These are phyloP conservation scores for Bilobella aurantiaca DNA, from an alignment of 1,140 invertebrate genomes.

Conservation along the genomic window DNA sequence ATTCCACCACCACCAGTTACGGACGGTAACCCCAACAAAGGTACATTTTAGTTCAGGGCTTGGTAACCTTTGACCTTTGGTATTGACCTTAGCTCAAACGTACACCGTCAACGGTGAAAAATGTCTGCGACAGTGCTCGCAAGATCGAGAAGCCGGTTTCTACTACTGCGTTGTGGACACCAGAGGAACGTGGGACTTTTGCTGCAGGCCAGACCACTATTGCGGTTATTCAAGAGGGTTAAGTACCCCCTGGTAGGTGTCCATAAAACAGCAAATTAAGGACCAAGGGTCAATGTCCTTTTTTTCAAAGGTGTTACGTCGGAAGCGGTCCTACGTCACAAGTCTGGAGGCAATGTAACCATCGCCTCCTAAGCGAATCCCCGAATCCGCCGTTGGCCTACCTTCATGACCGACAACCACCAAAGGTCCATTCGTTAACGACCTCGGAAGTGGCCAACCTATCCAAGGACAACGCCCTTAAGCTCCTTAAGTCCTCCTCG, in stretches of 20 bases:
- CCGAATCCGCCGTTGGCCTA: slow-evolving; percentile 21
- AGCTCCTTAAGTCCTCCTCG: slow-evolving; percentile 12
- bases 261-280: background rate
- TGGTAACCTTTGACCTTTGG: background rate
- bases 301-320: slow-evolving; percentile 28
- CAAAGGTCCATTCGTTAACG: slow-evolving; percentile 23
- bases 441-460: slow-evolving; percentile 27
- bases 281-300: background rate
- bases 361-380: slow-evolving; percentile 1
- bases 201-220: slow-evolving; percentile 31
- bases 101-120: slow-evolving; percentile 30
- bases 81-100: background rate
- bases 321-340: slow-evolving; percentile 27
- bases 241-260: slow-evolving; percentile 24
- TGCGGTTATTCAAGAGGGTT: slow-evolving; percentile 31
- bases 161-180: slow-evolving; percentile 31
- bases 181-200: slow-evolving; percentile 26
- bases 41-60: slow-evolving; percentile 15
- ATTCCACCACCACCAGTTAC: background rate
- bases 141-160: slow-evolving; percentile 32
- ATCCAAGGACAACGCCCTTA: slow-evolving; percentile 30
- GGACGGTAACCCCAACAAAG: slow-evolving; percentile 15
- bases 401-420: slow-evolving; percentile 27
- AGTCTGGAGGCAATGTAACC: slow-evolving; percentile 31
- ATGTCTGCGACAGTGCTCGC: slow-evolving; percentile 22